Evolutionary conservation across 2,113 vertebrate genomes (phyloP).

Genomic region (Bostrychus sinensis): DNA sequence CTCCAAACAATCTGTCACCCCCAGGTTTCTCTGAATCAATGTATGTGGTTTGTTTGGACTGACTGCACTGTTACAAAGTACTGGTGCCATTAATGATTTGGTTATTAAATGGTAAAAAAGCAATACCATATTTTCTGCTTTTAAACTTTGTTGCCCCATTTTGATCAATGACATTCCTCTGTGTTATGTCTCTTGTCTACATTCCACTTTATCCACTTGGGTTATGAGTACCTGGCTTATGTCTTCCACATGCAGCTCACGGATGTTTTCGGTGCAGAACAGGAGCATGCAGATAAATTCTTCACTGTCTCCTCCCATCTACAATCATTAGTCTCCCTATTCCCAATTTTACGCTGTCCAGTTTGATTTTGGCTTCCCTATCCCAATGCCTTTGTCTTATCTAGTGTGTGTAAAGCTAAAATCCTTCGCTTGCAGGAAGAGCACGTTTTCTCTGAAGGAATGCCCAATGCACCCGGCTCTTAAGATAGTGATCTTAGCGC

Average conservation of each 20-base stretch:
- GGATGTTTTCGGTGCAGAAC: slow-evolving; percentile 72
- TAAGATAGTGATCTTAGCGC: slow-evolving; percentile 68
- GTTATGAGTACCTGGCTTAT: slow-evolving; percentile 80
- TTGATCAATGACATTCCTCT: slow-evolving; percentile 76
- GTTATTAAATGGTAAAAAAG: slow-evolving; percentile 14
- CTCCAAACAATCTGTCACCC: slow-evolving; percentile 68
- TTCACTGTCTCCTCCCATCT: slow-evolving; percentile 66
- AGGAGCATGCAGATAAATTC: slow-evolving; percentile 77
- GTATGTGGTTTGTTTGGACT: slow-evolving; percentile 54
- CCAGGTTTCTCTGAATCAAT: slow-evolving; percentile 39
- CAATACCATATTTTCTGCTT: slow-evolving; percentile 22
- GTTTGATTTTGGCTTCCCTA: slow-evolving; percentile 72
- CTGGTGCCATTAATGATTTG: slow-evolving; percentile 17
- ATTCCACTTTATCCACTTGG: slow-evolving; percentile 76
- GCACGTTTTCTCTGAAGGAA: slow-evolving; percentile 65
- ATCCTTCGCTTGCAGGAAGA: slow-evolving; percentile 51
- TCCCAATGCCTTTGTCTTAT: slow-evolving; percentile 75
- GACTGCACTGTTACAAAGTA: slow-evolving; percentile 3
- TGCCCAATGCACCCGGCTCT: slow-evolving; percentile 55
- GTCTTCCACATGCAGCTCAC: slow-evolving; percentile 80
- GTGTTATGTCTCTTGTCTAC: slow-evolving; percentile 53
- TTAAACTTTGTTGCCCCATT: slow-evolving; percentile 43
- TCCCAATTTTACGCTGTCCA: slow-evolving; percentile 81
- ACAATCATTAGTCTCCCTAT: slow-evolving; percentile 76
- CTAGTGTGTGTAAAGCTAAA: slow-evolving; percentile 27